Evolutionary conservation across 2,888 invertebrate species (phyloP), one percentile per base, ranked within the genome.

Genomic region (Conistra vaccinii): DNA sequence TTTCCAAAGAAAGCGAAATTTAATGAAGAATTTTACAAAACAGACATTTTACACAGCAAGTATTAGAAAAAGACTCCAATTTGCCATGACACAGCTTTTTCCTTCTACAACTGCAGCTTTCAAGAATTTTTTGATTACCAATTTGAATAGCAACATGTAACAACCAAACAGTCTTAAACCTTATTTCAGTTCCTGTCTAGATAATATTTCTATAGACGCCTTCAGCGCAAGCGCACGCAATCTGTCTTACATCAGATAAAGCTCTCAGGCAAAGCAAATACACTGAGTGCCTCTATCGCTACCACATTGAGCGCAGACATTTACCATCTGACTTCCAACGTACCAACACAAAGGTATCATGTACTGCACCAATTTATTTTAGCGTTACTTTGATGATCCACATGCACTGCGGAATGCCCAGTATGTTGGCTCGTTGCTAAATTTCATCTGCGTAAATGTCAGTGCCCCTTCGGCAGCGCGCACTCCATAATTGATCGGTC

Each of bases 361-460:
- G 71, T 73, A 73, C 82, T 85, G 87, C 84, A 72, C 63, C 73
- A 80, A 88, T 91, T 87, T 90, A 90, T 92, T 91, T 91, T 85
- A 84, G 91, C 89, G 84, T 88, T 89, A 88, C 91, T 92, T 93
- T 91, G 91, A 91, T 90, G 92, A 85, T 87, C 76, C 85, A 85
- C 85, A 89, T 87, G 85, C 87, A 81, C 78, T 66, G 67, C 58
- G 92, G 94, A 91, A 94, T 94, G 94, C 89, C 62, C 60, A 73
- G 87, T 88, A 90, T 90, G 91, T 91, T 90, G 91, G 91, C 90
- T 87, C 91, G 81, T 86, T 89, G 91, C 92, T 94, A 92, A 92
- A 92, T 93, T 92, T 91, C 90, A 89, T 90, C 88, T 89, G 89
- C 87, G 90, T 89, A 94, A 95, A 95, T 95, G 95, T 95, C 95